Evolutionary conservation across 2,113 vertebrate genomes (phyloP).

Genomic region (Chamaea fasciata): DNA sequence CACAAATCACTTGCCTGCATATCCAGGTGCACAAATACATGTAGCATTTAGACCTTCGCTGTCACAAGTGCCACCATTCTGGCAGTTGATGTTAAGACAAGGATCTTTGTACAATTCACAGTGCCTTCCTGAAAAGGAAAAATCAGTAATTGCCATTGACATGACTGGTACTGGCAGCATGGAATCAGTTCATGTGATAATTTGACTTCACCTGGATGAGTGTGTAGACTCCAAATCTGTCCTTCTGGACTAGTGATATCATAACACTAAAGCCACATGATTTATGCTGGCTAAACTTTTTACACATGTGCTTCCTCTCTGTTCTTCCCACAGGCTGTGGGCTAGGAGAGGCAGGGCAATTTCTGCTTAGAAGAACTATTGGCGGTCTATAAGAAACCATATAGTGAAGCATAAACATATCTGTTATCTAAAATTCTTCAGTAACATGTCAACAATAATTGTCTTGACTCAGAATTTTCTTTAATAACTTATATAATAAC

Average conservation of each 20-base stretch:
- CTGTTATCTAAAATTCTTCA: not conserved
- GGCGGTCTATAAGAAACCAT: not conserved
- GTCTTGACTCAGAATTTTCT: not conserved
- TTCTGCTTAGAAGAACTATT: not conserved
- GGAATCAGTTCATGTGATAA: not conserved
- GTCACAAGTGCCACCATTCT: conserved; percentile 90
- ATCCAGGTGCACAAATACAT: conserved; percentile 86
- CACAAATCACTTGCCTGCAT: conserved; percentile 73
- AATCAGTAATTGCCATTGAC: not conserved
- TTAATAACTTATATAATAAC: not conserved
- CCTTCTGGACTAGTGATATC: not conserved
- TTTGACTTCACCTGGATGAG: not conserved
- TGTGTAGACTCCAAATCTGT: not conserved
- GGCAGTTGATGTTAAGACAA: conserved; percentile 86
- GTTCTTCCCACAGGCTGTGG: not conserved
- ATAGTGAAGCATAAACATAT: not conserved
- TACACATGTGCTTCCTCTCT: not conserved
- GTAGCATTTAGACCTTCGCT: conserved; percentile 83
- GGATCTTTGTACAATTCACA: conserved; percentile 94
- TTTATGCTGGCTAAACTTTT: not conserved
- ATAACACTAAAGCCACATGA: not conserved
- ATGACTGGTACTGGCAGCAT: not conserved
- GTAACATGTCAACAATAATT: not conserved
- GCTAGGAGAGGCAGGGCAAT: not conserved
- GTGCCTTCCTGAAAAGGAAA: conserved; percentile 77